Evolutionary conservation across 92 coral and sea anemone species (phyloP).

Genomic region (Palythoa caribaeorum): DNA sequence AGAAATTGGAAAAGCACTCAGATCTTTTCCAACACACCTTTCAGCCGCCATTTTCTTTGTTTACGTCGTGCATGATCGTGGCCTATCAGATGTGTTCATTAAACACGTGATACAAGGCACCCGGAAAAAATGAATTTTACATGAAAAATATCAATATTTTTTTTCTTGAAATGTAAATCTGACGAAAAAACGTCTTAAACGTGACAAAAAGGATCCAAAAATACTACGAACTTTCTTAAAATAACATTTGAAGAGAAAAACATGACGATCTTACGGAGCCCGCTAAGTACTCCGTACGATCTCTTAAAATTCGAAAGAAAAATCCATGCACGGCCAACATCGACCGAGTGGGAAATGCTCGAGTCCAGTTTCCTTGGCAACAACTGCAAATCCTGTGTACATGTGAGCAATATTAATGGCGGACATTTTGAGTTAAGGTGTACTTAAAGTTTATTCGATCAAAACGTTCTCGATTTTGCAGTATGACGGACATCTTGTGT

Average conservation of each 20-base stretch:
- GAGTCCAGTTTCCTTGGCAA: constrained; percentile 66
- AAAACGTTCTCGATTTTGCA: constrained; percentile 34
- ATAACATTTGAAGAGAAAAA: background rate
- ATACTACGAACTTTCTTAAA: background rate
- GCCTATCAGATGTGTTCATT: background rate
- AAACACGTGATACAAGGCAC: background rate
- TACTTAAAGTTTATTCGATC: background rate
- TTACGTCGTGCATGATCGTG: background rate
- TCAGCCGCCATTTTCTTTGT: constrained; percentile 36
- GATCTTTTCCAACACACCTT: background rate
- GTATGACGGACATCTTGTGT: constrained; percentile 96
- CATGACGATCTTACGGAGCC: too few species aligned
- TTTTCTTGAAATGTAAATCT: background rate
- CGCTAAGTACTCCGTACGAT: too few species aligned
- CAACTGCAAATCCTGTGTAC: constrained; percentile 53
- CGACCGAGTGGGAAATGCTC: constrained; percentile 23
- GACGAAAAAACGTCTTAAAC: background rate
- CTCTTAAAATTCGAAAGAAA: background rate
- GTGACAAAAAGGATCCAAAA: too few species aligned
- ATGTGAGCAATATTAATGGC: constrained; percentile 51
- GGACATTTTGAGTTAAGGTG: constrained; percentile 61
- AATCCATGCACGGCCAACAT: background rate
- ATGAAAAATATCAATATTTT: background rate
- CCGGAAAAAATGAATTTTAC: background rate
- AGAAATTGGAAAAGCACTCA: background rate